Evolutionary conservation across 2,797 vertebrate genomes (phyloP), one percentile per base, ranked within the genome.

Genomic region (Toxotes lorentzi): DNA sequence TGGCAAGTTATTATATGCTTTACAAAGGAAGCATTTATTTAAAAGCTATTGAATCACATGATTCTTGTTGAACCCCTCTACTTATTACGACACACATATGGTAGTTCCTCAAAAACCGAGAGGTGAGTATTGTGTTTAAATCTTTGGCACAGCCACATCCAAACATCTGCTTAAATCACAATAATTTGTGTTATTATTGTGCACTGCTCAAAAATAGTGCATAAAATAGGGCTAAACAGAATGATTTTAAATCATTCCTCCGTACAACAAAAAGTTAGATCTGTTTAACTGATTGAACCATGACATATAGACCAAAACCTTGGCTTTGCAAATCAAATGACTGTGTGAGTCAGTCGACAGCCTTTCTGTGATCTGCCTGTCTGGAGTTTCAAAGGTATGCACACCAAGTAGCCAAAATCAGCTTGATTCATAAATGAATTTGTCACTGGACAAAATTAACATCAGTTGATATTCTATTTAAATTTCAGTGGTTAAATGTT

Each of bases 361-460:
- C 62, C 58, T 58, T 13, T 30, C 19, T 53, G 14, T 68, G 66
- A 75, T 81, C 50, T 35, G 32, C 64, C 63, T 83, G 60, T 67
- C 27, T 1, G 40, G 41, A 40, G 16, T 32, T 65, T 62, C 65
- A 70, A 38, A 74, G 40, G 45, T 48, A 67, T 72, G 65, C 50
- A 60, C 38, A 40, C 38, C 30, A 32, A 34, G 12, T 61, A 34
- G 34, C 30, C 21, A 61, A 59, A 19, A 45, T 7, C 14, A 75
- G 40, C 53, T 56, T 43, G 27, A 63, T 70, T 64, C 61, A 66
- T 34, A 56, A 60, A 48, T 24, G n/a, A n/a, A n/a, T n/a, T n/a
- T n/a, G n/a, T n/a, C n/a, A n/a, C n/a, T n/a, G n/a, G n/a, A n/a
- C n/a, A n/a, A n/a, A n/a, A n/a, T n/a, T n/a, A n/a, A n/a, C n/a